Percentiles rank a stretch among this genome's conserved stretches.
phyloP scores from a whole-genome alignment of 2,113 vertebrate genomes.

The Istiophorus platypterus region DNA sequence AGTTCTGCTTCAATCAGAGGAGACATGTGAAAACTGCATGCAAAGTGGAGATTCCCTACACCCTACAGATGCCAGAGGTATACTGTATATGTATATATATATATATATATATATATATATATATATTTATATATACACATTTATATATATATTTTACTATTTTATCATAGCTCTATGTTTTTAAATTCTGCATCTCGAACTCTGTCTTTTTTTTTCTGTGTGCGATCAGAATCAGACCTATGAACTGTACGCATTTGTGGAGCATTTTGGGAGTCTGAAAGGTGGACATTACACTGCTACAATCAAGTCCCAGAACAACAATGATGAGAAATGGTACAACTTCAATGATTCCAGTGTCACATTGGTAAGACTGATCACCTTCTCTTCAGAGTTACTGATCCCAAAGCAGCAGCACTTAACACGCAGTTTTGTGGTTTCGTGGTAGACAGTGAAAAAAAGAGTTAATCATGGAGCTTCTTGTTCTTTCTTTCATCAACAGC shows the following conservation, averaged over 20 bases:
- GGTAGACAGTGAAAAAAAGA: too few species aligned
- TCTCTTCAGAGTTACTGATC: not conserved
- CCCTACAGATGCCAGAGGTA: slow-evolving; percentile 49
- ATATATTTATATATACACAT: too few species aligned
- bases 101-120: not conserved
- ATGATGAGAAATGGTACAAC: slow-evolving; percentile 57
- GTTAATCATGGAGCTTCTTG: not conserved
- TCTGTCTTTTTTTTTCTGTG: not conserved
- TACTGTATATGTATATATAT: not conserved
- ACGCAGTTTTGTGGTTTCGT: too few species aligned
- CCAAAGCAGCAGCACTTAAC: too few species aligned
- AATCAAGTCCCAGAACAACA: slow-evolving; percentile 59
- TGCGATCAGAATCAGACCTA: slow-evolving; percentile 60
- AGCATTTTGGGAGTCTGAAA: slow-evolving; percentile 69
- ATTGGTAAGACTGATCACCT: slow-evolving; percentile 56
- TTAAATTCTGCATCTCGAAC: not conserved
- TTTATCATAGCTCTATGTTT: not conserved
- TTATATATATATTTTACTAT: too few species aligned
- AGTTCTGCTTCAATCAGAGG: slow-evolving; percentile 64
- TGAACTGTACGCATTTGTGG: slow-evolving; percentile 76
- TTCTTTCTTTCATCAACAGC: slow-evolving; percentile 9
- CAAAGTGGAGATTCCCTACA: slow-evolving; percentile 50
- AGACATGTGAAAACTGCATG: slow-evolving; percentile 65
- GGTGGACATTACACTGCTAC: slow-evolving; percentile 71
- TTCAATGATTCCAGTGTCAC: slow-evolving; percentile 59